These are phyloP conservation scores for Bactericera cockerelli DNA, from an alignment of 1,140 invertebrate species.

Conservation along the genomic window DNA sequence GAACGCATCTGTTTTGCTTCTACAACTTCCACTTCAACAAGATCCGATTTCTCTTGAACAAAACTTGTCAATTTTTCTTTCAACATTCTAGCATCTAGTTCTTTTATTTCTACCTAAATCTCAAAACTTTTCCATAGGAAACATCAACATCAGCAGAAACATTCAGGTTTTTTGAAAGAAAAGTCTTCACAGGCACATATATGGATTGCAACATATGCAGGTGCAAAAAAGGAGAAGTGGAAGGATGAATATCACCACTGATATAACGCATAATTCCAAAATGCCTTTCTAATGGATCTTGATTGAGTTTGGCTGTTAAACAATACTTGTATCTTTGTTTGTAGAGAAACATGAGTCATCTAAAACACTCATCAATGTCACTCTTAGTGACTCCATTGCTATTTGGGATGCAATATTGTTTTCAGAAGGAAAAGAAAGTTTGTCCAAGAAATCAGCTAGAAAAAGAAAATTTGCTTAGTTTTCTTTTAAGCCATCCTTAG, in stretches of 20 bases:
- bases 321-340: neutral
- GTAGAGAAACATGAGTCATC: neutral
- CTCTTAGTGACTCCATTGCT: slow-evolving; percentile 5
- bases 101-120: neutral
- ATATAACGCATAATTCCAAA: neutral
- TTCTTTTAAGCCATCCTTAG: no score
- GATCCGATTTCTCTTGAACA: no score
- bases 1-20: neutral
- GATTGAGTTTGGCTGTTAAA: neutral
- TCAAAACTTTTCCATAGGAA: neutral
- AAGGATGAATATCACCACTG: neutral
- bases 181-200: neutral
- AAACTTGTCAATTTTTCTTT: neutral
- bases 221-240: neutral
- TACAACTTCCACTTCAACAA: no score
- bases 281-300: neutral
- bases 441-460: no score
- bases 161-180: neutral
- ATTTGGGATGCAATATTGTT: neutral
- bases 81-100: neutral
- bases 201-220: neutral
- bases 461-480: no score
- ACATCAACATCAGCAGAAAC: neutral
- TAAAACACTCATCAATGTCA: neutral
- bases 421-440: no score